Evolutionary conservation across 2,797 vertebrate genomes (phyloP).

Genomic region (Gallinago stenura): DNA sequence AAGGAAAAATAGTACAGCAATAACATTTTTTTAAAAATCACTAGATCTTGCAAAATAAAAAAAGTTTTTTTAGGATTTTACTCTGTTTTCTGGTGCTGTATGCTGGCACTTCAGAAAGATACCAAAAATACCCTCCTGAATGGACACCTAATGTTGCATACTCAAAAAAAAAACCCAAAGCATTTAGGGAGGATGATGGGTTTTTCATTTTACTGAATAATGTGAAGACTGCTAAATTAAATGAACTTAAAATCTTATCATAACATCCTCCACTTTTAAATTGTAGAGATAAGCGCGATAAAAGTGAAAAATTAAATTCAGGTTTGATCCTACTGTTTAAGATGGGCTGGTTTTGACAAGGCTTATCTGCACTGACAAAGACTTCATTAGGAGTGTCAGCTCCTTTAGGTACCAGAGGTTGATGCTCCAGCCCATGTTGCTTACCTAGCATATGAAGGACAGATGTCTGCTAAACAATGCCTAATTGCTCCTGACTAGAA

Average conservation of each 20-base stretch:
- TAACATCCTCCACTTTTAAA: background rate
- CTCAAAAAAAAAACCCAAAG: background rate
- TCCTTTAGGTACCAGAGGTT: background rate
- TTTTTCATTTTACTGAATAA: background rate
- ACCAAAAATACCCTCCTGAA: background rate
- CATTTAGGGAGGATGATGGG: background rate
- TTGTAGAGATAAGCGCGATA: background rate
- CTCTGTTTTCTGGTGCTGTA: background rate
- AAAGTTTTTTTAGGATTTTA: background rate
- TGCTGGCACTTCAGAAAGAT: background rate
- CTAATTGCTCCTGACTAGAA: conserved; percentile 61
- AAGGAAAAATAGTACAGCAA: background rate
- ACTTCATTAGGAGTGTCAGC: conserved; percentile 19
- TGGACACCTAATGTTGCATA: background rate
- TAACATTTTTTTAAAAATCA: background rate
- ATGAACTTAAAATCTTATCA: background rate
- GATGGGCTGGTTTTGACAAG: conserved; percentile 26
- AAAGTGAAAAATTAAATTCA: conserved; percentile 13
- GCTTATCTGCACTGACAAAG: conserved; percentile 41
- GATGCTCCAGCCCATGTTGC: conserved; percentile 33
- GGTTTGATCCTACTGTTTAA: background rate
- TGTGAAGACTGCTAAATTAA: background rate
- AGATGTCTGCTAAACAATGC: conserved; percentile 41
- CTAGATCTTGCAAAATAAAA: background rate
- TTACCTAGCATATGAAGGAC: conserved; percentile 64